These are phyloP conservation scores for Ellobium chinense DNA, from an alignment of 2,888 invertebrate genomes.

Conservation along the genomic window DNA sequence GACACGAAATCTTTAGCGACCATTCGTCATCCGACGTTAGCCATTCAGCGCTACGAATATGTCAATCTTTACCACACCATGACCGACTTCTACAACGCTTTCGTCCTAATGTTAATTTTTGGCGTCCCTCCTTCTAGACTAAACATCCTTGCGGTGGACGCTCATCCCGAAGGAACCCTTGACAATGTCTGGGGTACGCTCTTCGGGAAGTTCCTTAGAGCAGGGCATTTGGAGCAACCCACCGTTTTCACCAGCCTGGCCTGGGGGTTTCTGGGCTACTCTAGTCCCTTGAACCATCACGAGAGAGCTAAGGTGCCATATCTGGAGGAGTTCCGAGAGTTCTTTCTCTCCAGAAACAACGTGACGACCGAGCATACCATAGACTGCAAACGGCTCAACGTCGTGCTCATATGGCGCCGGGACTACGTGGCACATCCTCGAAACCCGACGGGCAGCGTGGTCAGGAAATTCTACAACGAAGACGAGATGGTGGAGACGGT, in stretches of 20 bases:
- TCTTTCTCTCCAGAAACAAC: constrained; percentile 66
- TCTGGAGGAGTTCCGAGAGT: constrained; percentile 70
- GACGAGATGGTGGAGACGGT: constrained; percentile 69
- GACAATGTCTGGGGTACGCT: constrained; percentile 71
- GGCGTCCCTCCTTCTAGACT: constrained; percentile 57
- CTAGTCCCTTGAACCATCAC: constrained; percentile 70
- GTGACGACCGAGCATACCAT: constrained; percentile 38
- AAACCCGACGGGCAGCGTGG: constrained; percentile 72
- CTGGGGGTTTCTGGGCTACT: constrained; percentile 74
- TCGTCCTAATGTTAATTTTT: constrained; percentile 63
- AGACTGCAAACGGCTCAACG: constrained; percentile 65
- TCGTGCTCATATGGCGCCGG: constrained; percentile 75
- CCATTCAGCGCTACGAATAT: constrained; percentile 72
- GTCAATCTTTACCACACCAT: constrained; percentile 74
- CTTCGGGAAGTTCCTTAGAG: constrained; percentile 68
- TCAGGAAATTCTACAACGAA: constrained; percentile 76
- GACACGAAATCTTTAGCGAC: background rate
- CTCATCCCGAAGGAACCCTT: constrained; percentile 73
- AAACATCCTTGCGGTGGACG: constrained; percentile 73
- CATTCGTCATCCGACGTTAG: constrained; percentile 57
- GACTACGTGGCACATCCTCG: constrained; percentile 77
- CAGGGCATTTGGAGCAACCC: constrained; percentile 58
- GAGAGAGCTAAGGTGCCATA: constrained; percentile 61
- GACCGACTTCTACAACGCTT: constrained; percentile 73
- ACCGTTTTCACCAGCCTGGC: constrained; percentile 60